Percentiles rank a stretch among this genome's conserved stretches.
phyloP scores from a whole-genome alignment of 2,888 invertebrate genomes.

The Terebella lapidaria region DNA sequence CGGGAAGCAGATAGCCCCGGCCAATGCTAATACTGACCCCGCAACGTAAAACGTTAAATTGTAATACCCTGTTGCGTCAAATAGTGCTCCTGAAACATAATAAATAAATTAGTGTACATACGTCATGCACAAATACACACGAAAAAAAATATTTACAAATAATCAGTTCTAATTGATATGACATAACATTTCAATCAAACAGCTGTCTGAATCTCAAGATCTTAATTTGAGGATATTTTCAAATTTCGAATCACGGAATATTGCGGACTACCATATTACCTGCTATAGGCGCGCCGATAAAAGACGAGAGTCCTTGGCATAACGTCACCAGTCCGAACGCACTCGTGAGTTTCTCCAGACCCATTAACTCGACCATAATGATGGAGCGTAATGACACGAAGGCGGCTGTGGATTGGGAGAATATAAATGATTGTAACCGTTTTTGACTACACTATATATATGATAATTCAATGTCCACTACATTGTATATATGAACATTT shows the following conservation, averaged over 20 bases:
- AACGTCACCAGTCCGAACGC: constrained; percentile 54
- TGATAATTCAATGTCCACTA: too few relatives aligned
- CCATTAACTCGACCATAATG: constrained; percentile 49
- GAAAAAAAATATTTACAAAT: neutral
- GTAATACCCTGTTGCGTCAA: constrained; percentile 22
- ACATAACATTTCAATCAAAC: too few relatives aligned
- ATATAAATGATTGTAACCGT: neutral
- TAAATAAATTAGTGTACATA: neutral
- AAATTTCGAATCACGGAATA: too few relatives aligned
- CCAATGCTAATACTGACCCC: constrained; percentile 10
- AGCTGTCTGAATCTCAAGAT: too few relatives aligned
- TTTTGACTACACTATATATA: too few relatives aligned
- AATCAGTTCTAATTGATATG: too few relatives aligned
- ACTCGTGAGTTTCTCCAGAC: constrained; percentile 53
- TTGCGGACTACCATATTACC: constrained; percentile 31
- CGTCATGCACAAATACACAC: neutral
- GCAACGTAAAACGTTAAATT: constrained; percentile 18
- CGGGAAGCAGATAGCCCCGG: constrained; percentile 20
- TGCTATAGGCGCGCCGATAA: constrained; percentile 53
- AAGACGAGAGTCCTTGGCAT: constrained; percentile 49
- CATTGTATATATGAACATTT: too few relatives aligned
- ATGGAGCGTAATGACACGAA: constrained; percentile 78
- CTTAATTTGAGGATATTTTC: too few relatives aligned
- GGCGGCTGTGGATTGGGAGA: constrained; percentile 72
- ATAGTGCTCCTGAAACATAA: constrained; percentile 20